A percentile compares a stretch with the other conserved stretches of the same genome.
Evolutionary conservation across 2,888 invertebrate species (phyloP).

Genomic region (Cheilosia vernalis): DNA sequence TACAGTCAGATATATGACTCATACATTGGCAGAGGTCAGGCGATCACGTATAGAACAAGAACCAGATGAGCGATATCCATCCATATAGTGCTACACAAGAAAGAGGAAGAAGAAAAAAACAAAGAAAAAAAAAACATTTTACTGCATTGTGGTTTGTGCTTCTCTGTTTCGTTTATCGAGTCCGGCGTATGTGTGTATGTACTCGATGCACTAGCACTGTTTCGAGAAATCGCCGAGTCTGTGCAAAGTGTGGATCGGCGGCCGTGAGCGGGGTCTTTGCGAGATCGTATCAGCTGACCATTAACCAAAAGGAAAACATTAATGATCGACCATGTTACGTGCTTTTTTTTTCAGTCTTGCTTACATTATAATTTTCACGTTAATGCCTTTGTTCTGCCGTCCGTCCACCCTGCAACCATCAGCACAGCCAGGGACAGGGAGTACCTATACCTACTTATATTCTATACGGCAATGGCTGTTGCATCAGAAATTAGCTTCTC

Average conservation of each 20-base stretch:
- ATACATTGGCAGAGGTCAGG: conserved; percentile 71
- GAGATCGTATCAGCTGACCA: conserved; percentile 69
- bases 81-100: neutral
- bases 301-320: conserved; percentile 52
- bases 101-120: neutral
- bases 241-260: conserved; percentile 1
- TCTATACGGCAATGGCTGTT: conserved; percentile 23
- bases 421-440: neutral
- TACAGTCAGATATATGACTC: conserved; percentile 50
- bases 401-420: conserved; percentile 26
- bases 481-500: conserved; percentile 56
- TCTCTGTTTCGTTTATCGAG: neutral
- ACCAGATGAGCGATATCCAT: conserved; percentile 15
- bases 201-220: neutral
- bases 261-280: conserved; percentile 35
- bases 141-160: conserved; percentile 17
- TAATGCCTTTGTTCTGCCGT: conserved; percentile 36
- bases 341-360: conserved; percentile 12
- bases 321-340: conserved; percentile 59
- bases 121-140: conserved; percentile 21
- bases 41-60: conserved; percentile 52
- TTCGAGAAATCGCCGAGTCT: conserved; percentile 23
- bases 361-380: conserved; percentile 43
- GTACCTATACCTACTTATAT: too few species aligned
- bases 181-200: neutral